Evolutionary conservation across 2,797 vertebrate species (phyloP).

Genomic region (Hephaestus fuliginosus): DNA sequence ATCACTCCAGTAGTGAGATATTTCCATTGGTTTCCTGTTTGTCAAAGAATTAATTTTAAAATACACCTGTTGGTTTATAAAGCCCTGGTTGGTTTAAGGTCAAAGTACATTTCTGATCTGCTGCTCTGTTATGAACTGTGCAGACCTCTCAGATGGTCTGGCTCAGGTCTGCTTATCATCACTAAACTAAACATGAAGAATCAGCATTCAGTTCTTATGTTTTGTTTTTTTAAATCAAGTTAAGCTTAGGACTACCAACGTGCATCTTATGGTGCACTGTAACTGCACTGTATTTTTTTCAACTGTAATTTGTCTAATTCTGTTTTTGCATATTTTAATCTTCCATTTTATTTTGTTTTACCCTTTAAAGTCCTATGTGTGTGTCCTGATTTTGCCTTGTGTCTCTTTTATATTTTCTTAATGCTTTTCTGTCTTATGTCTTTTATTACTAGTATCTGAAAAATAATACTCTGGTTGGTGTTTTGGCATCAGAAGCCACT

Average conservation of each 20-base stretch:
- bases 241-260: background rate
- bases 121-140: background rate
- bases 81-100: background rate
- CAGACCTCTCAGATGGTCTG: background rate
- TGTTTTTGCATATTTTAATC: too few species aligned
- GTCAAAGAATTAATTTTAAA: background rate
- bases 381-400: background rate
- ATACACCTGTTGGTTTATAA: background rate
- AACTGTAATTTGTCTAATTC: background rate
- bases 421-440: background rate
- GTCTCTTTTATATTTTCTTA: background rate
- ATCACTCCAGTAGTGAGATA: background rate
- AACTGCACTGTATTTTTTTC: background rate
- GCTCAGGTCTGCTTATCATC: background rate
- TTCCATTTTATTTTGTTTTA: background rate
- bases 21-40: background rate
- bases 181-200: background rate
- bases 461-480: background rate
- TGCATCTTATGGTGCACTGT: too few species aligned
- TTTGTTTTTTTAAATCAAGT: too few species aligned
- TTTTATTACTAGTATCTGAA: background rate
- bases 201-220: background rate
- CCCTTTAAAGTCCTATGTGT: background rate
- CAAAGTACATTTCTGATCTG: background rate
- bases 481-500: slow-evolving; percentile 65